Evolutionary conservation across 2,888 invertebrate genomes (phyloP).

Genomic region (Theodoxus fluviatilis): DNA sequence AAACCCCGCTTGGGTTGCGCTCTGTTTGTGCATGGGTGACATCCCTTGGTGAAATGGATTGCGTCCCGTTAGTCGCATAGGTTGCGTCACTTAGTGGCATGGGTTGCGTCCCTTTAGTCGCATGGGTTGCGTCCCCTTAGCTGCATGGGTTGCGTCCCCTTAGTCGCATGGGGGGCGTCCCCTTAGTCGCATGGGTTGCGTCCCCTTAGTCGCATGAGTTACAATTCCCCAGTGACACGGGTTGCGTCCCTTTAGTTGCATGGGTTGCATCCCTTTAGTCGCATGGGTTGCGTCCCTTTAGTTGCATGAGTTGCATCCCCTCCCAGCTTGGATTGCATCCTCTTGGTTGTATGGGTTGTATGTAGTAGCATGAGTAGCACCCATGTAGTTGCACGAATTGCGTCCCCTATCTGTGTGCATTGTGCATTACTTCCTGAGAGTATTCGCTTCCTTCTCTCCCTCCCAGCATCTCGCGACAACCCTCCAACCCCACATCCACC

Average conservation of each 20-base stretch:
- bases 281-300: neutral
- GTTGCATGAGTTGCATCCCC: neutral
- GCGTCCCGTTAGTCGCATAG: conserved; percentile 1
- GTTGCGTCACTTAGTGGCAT: too few relatives aligned
- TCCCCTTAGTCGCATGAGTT: neutral
- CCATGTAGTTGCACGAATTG: neutral
- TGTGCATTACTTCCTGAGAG: neutral
- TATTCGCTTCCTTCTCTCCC: neutral
- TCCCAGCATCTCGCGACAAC: neutral
- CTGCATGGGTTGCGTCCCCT: neutral
- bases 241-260: neutral
- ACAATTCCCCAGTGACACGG: neutral
- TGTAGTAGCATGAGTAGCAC: neutral
- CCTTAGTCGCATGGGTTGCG: neutral
- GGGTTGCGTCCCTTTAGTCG: neutral
- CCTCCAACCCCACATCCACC: too few relatives aligned
- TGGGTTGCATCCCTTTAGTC: neutral
- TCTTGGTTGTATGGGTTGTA: neutral
- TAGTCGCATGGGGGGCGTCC: neutral
- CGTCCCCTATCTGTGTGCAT: neutral
- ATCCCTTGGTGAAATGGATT: conserved; percentile 10
- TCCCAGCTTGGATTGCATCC: neutral
- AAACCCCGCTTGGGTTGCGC: conserved; percentile 8
- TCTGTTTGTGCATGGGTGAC: neutral
- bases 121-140: too few relatives aligned